Evolutionary conservation across 2,797 vertebrate species (phyloP).

Genomic region (Crocidura indochinensis): DNA sequence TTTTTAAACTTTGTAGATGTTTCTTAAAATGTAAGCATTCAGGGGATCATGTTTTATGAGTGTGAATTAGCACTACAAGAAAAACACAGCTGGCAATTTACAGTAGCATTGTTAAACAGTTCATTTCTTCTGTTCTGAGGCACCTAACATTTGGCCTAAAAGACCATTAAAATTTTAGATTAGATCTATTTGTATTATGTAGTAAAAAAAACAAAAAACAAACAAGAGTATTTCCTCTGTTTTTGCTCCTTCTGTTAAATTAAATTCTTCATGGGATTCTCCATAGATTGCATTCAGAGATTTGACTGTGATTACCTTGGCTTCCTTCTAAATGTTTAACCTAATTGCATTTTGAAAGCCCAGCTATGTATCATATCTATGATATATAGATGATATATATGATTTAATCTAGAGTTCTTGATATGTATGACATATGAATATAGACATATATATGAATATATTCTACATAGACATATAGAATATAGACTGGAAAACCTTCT

Average conservation of each 20-base stretch:
- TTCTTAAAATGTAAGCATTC: conserved; percentile 78
- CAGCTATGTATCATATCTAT: conserved; percentile 8
- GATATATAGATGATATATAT: conserved; percentile 56
- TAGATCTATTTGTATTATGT: conserved; percentile 78
- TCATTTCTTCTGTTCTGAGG: conserved; percentile 80
- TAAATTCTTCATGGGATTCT: conserved; percentile 74
- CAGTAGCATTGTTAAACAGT: conserved; percentile 79
- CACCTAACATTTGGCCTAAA: conserved; percentile 85
- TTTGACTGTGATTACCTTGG: conserved; percentile 69
- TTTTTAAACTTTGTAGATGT: conserved; percentile 78
- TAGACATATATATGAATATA: too few species aligned
- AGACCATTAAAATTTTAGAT: conserved; percentile 82
- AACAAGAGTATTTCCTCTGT: conserved; percentile 69
- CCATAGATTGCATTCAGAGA: conserved; percentile 59
- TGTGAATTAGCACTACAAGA: conserved; percentile 80
- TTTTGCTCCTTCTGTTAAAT: conserved; percentile 78
- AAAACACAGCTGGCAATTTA: conserved; percentile 83
- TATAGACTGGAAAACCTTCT: conserved; percentile 47
- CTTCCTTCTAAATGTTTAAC: conserved; percentile 64
- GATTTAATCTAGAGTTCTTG: conserved; percentile 53
- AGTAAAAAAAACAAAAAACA: conserved; percentile 76
- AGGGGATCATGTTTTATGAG: conserved; percentile 75
- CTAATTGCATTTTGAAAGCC: conserved; percentile 67
- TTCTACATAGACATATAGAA: too few species aligned
- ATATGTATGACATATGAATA: background rate